Base-by-base conservation (phyloP, 1,140 invertebrate species). In the Pristionchus pacificus region DNA sequence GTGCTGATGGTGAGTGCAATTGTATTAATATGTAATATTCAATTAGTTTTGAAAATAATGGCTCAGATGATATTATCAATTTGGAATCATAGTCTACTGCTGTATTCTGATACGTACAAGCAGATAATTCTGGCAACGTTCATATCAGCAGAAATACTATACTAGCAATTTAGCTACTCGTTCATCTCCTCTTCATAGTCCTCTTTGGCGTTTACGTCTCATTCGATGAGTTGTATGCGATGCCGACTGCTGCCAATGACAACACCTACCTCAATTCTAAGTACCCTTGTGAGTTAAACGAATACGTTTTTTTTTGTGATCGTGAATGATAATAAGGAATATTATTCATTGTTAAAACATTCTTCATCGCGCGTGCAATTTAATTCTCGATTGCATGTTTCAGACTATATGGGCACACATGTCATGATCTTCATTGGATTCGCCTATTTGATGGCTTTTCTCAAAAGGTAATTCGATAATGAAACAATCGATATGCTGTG, bases 381-480 rank as follows among this genome's bases (percentile, higher is more conserved):
- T 10, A 49, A 49, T 10, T 10, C 6, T 10, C 6, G 19, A 10
- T 6, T 49, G 19, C 2, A 69, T 27, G 28, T 14, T 58, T 27
- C 74, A 64, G 32, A 79, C 77, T 82, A 62, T 82, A 84, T 72
- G 82, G 80, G 84, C 68, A 78, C 81, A 57, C 80, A 82, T 70
- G 81, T 83, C 14, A 82, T 82, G 80, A 93, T 98, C 79, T 95
- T 94, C 86, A 89, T 97, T 76, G 95, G 95, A 74, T 96, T 97
- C 82, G 94, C 93, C 0, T 97, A 93, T 81, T 86, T 97, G 70
- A 97, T 97, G 93, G 94, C 93, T 0, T 97, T 97, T 82, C 85
- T 97, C 25, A 91, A 91, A 30, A 71, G 62, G 77, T 77, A n/a
- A n/a, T n/a, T n/a, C n/a, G n/a, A n/a, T n/a, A n/a, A 57, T 14